Evolutionary conservation across 2,797 vertebrate species (phyloP).

Genomic region (Chrysolophus pictus): DNA sequence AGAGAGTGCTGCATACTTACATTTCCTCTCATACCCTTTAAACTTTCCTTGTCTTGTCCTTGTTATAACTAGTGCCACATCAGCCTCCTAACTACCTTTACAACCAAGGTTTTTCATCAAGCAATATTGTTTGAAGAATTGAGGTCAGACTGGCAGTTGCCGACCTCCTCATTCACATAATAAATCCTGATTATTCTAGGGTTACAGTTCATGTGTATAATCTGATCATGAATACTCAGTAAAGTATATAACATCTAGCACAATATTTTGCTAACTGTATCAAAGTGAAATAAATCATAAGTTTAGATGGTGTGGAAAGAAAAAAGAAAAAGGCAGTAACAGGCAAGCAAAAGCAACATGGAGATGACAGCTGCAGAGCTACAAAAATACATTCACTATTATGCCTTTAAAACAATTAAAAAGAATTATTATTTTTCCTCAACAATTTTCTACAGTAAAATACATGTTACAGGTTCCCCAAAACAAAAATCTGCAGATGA

Average conservation of each 20-base stretch:
- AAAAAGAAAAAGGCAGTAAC: neutral
- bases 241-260: neutral
- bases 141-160: neutral
- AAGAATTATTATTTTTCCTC: neutral
- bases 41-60: neutral
- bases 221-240: neutral
- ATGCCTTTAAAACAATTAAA: neutral
- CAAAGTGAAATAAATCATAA: neutral
- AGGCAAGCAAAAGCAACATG: neutral
- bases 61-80: neutral
- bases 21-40: neutral
- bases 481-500: neutral
- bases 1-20: neutral
- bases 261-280: neutral
- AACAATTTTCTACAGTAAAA: neutral
- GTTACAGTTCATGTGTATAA: neutral
- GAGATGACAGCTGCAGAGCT: neutral
- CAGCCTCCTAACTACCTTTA: neutral
- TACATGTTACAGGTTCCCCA: neutral
- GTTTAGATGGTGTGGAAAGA: neutral
- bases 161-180: neutral
- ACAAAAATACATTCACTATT: neutral
- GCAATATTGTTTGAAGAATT: neutral
- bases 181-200: neutral
- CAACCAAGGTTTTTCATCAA: neutral